These are phyloP conservation scores for Geophilus truncorum DNA, from an alignment of 2,888 invertebrate species.

Conservation along the genomic window DNA sequence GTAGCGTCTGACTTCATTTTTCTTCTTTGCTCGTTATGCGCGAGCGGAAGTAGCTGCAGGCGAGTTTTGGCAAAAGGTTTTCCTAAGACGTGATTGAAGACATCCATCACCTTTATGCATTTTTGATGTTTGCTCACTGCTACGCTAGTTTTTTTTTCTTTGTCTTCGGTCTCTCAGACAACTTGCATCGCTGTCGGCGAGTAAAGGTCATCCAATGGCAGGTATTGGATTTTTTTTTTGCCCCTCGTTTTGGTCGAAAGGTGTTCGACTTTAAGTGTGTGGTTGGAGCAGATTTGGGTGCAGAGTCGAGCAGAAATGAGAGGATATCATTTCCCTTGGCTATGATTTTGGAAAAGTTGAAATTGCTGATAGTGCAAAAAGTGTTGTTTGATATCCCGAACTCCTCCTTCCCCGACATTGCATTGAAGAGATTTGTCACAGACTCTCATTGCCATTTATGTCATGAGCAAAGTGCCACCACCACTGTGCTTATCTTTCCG, in stretches of 20 bases:
- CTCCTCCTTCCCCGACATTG: background rate
- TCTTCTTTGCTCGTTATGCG: background rate
- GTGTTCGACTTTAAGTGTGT: background rate
- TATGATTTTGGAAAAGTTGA: slow-evolving; percentile 16
- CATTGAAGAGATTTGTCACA: slow-evolving; percentile 2
- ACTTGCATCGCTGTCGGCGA: background rate
- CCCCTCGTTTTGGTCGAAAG: background rate
- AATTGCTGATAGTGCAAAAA: slow-evolving; percentile 20
- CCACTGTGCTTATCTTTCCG: slow-evolving; percentile 20
- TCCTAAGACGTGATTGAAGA: background rate
- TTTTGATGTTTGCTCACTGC: background rate
- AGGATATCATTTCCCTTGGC: slow-evolving; percentile 18
- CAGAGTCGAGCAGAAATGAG: background rate
- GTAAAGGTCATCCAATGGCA: background rate
- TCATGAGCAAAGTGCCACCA: slow-evolving; percentile 20
- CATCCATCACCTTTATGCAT: background rate
- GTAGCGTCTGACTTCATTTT: background rate
- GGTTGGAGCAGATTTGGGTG: slow-evolving; percentile 5
- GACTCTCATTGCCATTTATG: slow-evolving; percentile 15
- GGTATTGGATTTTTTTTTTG: background rate
- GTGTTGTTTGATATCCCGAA: slow-evolving; percentile 16
- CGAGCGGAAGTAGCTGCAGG: background rate
- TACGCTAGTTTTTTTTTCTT: background rate
- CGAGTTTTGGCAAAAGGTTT: background rate
- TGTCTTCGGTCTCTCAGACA: no score